Evolutionary conservation across 1,140 invertebrate species (phyloP).

Genomic region (Popillia japonica): DNA sequence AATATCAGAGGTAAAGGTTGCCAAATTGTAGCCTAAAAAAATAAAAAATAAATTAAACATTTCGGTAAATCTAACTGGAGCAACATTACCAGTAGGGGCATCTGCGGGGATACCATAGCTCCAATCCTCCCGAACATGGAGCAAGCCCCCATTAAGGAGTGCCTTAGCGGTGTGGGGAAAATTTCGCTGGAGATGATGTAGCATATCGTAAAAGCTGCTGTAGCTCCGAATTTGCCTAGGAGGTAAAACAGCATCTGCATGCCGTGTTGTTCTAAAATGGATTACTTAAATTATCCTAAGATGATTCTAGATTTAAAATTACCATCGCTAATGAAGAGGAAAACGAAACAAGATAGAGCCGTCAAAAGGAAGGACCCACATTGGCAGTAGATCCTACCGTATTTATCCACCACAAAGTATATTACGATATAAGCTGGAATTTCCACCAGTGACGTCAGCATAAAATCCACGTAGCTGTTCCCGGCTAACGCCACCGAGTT

Average conservation of each 20-base stretch:
- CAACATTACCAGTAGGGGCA: constrained; percentile 72
- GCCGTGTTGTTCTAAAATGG: constrained; percentile 40
- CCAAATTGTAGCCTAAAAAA: constrained; percentile 56
- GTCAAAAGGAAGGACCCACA: constrained; percentile 69
- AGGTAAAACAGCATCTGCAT: constrained; percentile 67
- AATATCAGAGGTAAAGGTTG: constrained; percentile 68
- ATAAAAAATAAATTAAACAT: too few species aligned
- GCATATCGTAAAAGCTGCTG: constrained; percentile 74
- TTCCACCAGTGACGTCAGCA: constrained; percentile 73
- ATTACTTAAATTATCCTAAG: background rate
- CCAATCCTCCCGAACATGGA: constrained; percentile 78
- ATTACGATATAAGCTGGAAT: constrained; percentile 75
- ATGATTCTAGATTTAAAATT: constrained; percentile 29
- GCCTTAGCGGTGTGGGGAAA: constrained; percentile 74
- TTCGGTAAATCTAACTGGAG: too few species aligned
- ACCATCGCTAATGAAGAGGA: constrained; percentile 55
- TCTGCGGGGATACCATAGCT: constrained; percentile 77
- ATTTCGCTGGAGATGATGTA: constrained; percentile 79
- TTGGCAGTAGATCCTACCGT: constrained; percentile 70
- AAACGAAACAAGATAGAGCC: constrained; percentile 60
- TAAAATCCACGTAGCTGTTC: constrained; percentile 75
- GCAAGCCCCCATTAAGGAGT: constrained; percentile 71
- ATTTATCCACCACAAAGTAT: constrained; percentile 69
- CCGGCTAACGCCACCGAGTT: constrained; percentile 80
- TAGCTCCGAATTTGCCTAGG: constrained; percentile 78